These are phyloP conservation scores for Sorex maritimensis DNA, from an alignment of 2,797 vertebrate species.

Conservation along the genomic window DNA sequence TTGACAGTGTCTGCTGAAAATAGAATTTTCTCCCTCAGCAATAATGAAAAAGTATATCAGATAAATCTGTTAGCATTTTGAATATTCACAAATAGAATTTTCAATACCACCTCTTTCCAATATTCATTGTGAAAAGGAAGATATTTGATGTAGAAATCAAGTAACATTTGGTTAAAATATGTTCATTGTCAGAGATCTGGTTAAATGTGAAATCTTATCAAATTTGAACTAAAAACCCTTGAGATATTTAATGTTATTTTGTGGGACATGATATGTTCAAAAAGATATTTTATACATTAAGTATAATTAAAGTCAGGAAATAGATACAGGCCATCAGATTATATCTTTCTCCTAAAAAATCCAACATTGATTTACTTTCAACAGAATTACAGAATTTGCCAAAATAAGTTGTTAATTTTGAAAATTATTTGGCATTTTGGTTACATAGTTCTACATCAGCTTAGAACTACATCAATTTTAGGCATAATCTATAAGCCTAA, in stretches of 20 bases:
- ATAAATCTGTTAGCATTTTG: background rate
- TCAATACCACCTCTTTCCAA: background rate
- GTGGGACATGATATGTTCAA: background rate
- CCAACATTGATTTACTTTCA: conserved; percentile 9
- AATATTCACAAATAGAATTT: background rate
- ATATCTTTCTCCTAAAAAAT: background rate
- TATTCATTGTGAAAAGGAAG: background rate
- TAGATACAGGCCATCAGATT: background rate
- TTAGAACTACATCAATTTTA: background rate
- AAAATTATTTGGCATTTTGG: conserved; percentile 32
- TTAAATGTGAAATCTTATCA: background rate
- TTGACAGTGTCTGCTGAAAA: background rate
- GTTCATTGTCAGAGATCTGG: background rate
- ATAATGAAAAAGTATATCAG: background rate
- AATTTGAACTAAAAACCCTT: background rate
- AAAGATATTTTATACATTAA: background rate
- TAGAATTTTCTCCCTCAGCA: background rate
- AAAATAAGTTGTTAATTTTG: conserved; percentile 11
- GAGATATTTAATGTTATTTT: background rate
- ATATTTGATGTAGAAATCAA: background rate
- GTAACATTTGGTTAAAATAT: conserved; percentile 33
- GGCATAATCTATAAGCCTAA: conserved; percentile 59
- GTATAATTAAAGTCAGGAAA: background rate
- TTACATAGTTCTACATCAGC: background rate
- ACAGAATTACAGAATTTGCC: background rate